These are phyloP conservation scores for Astyanax mexicanus DNA, from an alignment of 2,797 vertebrate genomes.

Conservation along the genomic window DNA sequence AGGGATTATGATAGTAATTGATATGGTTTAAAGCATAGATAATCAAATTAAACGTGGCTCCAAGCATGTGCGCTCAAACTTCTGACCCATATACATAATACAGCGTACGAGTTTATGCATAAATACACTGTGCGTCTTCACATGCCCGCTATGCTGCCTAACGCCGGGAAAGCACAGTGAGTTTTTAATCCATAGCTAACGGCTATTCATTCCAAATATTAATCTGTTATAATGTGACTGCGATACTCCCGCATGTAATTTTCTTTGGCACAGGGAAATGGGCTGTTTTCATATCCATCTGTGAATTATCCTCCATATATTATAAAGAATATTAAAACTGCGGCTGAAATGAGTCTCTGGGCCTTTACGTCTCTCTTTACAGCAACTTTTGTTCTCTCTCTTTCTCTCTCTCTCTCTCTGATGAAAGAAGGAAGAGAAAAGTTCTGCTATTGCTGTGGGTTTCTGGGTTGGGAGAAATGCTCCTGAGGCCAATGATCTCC, in stretches of 20 bases:
- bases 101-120: no score
- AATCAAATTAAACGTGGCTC: neutral
- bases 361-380: neutral
- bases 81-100: neutral
- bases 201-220: constrained; percentile 8
- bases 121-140: neutral
- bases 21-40: neutral
- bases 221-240: neutral
- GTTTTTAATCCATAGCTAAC: constrained; percentile 6
- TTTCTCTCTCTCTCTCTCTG: neutral
- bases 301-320: constrained; percentile 9
- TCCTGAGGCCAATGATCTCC: constrained; percentile 22
- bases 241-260: neutral
- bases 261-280: neutral
- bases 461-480: neutral
- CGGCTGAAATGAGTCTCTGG: neutral
- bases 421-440: neutral
- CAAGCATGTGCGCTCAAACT: neutral
- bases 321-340: neutral
- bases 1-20: no score
- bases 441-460: constrained; percentile 12
- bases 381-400: no score
- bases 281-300: constrained; percentile 1
- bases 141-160: neutral
- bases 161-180: neutral